These are phyloP conservation scores for Venustoraphidia nigricollis DNA, from an alignment of 2,888 invertebrate genomes.

Conservation along the genomic window DNA sequence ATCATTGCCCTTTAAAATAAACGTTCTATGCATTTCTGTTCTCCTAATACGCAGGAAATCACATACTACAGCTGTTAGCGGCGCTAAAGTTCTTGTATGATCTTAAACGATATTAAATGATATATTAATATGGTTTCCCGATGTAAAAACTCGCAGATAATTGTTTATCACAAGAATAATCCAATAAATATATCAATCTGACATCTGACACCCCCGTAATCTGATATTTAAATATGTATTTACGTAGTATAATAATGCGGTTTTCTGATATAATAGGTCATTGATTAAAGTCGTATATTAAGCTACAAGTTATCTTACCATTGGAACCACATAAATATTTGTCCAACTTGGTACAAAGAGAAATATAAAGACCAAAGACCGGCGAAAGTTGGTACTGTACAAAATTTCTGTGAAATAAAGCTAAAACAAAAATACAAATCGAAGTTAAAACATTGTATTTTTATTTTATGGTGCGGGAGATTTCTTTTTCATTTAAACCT, in stretches of 20 bases:
- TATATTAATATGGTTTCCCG: no score
- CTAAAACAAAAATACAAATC: slow-evolving; percentile 23
- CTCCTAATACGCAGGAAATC: no score
- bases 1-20: no score
- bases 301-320: slow-evolving; percentile 34
- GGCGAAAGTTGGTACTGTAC: slow-evolving; percentile 42
- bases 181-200: not conserved
- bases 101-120: no score
- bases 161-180: not conserved
- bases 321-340: slow-evolving; percentile 57
- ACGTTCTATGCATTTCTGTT: no score
- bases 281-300: no score
- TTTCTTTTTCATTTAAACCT: slow-evolving; percentile 14
- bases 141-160: not conserved
- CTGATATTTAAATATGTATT: not conserved
- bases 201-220: not conserved
- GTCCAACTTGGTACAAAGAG: slow-evolving; percentile 61
- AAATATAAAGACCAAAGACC: slow-evolving; percentile 53
- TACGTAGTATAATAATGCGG: no score
- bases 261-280: no score
- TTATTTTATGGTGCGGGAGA: not conserved
- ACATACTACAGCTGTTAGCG: no score
- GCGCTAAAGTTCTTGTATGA: no score
- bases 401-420: slow-evolving; percentile 41
- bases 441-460: not conserved